Evolutionary conservation across 2,888 invertebrate species (phyloP).

Genomic region (Polymixis flavicincta): DNA sequence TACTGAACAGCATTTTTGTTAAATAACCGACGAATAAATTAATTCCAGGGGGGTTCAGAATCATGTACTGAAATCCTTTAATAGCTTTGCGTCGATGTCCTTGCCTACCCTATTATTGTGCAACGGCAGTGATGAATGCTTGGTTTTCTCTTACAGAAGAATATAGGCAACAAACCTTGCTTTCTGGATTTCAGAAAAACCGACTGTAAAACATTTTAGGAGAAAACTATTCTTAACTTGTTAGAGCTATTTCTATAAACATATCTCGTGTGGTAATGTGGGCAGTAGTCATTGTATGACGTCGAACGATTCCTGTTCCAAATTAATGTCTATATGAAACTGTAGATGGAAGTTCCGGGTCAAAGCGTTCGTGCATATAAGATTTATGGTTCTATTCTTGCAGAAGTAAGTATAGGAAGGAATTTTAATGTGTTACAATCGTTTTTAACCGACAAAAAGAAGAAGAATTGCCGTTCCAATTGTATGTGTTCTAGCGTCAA

Average conservation of each 20-base stretch:
- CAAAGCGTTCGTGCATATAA: slow-evolving; percentile 1
- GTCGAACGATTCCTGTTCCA: background rate
- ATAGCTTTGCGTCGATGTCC: no score
- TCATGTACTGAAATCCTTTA: no score
- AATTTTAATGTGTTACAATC: background rate
- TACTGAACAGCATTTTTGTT: no score
- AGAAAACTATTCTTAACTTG: no score
- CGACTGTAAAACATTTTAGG: no score
- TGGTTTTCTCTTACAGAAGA: no score
- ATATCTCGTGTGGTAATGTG: background rate
- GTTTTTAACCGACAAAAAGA: background rate
- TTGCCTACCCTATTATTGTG: no score
- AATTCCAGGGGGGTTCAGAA: no score
- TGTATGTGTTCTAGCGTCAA: no score
- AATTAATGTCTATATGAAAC: slow-evolving; percentile 12
- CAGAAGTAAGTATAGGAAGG: background rate
- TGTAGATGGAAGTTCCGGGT: slow-evolving; percentile 6
- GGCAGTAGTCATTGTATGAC: background rate
- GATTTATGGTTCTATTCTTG: slow-evolving; percentile 1
- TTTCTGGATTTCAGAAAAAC: background rate
- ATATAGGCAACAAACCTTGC: background rate
- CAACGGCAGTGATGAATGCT: no score
- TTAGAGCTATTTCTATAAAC: background rate
- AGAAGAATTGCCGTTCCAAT: no score
- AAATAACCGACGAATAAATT: no score